Evolutionary conservation across 2,113 vertebrate species (phyloP).

Genomic region (Lutjanus erythropterus): DNA sequence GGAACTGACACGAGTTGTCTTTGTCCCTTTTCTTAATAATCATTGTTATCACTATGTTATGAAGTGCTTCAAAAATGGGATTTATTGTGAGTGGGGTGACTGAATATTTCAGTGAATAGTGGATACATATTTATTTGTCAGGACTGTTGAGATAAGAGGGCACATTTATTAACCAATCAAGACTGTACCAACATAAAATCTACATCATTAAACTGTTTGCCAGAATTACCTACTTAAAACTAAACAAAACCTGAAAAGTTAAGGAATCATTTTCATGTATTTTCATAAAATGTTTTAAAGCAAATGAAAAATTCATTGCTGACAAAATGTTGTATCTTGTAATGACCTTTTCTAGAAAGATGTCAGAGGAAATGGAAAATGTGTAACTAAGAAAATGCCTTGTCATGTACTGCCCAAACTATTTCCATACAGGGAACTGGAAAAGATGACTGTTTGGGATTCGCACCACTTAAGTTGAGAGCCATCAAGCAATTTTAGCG

Average conservation of each 20-base stretch:
- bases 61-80: background rate
- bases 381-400: background rate
- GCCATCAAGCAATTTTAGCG: background rate
- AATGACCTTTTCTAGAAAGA: background rate
- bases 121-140: background rate
- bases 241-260: background rate
- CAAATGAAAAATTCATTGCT: too few species aligned
- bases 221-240: too few species aligned
- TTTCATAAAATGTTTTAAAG: too few species aligned
- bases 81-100: background rate
- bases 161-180: background rate
- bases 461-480: background rate
- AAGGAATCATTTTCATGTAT: too few species aligned
- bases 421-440: conserved; percentile 8
- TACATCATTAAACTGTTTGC: background rate
- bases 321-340: too few species aligned
- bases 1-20: background rate
- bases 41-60: background rate
- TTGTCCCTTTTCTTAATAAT: background rate
- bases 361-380: conserved; percentile 3
- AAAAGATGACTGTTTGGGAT: conserved; percentile 5
- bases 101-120: background rate
- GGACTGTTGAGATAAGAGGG: background rate
- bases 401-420: background rate
- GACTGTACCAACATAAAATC: background rate